Evolutionary conservation across 2,888 invertebrate genomes (phyloP).

Genomic region (Tromatobia lineatoria): DNA sequence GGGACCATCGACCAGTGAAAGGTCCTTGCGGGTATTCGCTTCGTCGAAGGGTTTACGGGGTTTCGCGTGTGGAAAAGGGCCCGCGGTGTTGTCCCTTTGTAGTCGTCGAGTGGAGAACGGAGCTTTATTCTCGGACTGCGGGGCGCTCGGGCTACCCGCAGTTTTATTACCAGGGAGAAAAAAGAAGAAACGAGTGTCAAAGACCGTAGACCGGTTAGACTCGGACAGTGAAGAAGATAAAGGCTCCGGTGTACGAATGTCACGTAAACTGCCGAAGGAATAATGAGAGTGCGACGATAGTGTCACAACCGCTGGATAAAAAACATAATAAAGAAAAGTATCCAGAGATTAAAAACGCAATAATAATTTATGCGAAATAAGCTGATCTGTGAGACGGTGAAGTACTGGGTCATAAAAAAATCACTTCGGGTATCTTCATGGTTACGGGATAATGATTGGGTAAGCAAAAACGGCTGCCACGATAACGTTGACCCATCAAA

Average conservation of each 20-base stretch:
- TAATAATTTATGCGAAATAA: slow-evolving; percentile 28
- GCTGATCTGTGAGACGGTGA: slow-evolving; percentile 13
- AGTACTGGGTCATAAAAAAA: not conserved
- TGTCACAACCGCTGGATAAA: not conserved
- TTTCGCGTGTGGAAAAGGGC: slow-evolving; percentile 43
- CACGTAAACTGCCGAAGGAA: not conserved
- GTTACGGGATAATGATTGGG: slow-evolving; percentile 20
- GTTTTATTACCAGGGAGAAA: slow-evolving; percentile 52
- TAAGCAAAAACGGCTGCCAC: not conserved
- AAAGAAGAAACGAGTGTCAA: slow-evolving; percentile 19
- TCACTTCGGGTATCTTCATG: not conserved
- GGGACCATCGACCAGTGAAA: slow-evolving; percentile 55
- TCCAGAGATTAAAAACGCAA: not conserved
- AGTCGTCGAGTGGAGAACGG: slow-evolving; percentile 48
- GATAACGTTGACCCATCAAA: not conserved
- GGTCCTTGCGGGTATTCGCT: not conserved
- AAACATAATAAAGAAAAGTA: not conserved
- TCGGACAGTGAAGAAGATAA: slow-evolving; percentile 28
- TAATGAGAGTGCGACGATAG: slow-evolving; percentile 32
- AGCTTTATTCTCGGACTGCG: slow-evolving; percentile 57
- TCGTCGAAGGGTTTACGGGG: not conserved
- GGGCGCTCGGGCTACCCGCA: slow-evolving; percentile 59
- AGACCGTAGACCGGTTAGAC: slow-evolving; percentile 1
- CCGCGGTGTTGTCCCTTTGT: slow-evolving; percentile 31
- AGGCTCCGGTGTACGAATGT: slow-evolving; percentile 34